Base-by-base conservation (phyloP, 2,888 invertebrate genomes). In the Ctena decussata region DNA sequence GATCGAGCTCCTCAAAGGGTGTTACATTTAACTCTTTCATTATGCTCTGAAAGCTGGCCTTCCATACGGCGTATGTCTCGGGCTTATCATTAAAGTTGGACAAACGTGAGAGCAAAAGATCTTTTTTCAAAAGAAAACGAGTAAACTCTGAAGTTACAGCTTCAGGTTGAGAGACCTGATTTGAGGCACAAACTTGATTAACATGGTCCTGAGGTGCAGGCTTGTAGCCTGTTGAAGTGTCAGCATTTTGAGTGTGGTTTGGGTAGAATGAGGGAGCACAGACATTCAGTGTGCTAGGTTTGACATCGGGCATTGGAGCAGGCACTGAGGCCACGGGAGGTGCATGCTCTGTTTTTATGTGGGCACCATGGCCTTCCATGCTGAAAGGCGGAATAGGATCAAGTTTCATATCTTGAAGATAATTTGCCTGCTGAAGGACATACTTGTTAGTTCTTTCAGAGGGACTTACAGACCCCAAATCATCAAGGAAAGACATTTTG, bases 1-100 rank as follows among this genome's bases (percentile, higher is more conserved):
- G 73, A 37, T 84, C 84, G 32, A 80, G 21, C 41, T 84, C 84
- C 18, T 84, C 80, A 46, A 44, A 46, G 30, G 77, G 72, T n/a
- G 80, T 73, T 18, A 73, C 73, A 18, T 57, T 11, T 8, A 84
- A 41, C 39, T 84, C 85, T 1, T 39, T 39, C 35, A 75, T 76
- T 18, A 85, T 76, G 44, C 37, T 60, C 39, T 73, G 27, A 41
- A 85, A 85, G 49, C 77, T 85, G 0, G 76, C 32, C 41, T 82
- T 82, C 79, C 82, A 85, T 18, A 77, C 60, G 15, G 30, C 49
- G 60, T 79, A 85, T 5, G 30, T 37, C 30, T 82, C 85, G 18
- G 78, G 46, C 12, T 53, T 27, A 71, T 78, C 85, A 46, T 69
- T 75, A 65, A 85, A 82, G 18, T 46, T n/a, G n/a, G 41, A 71